These are phyloP conservation scores for Chalcosyrphus nemorum DNA, from an alignment of 2,888 invertebrate species.

Conservation along the genomic window DNA sequence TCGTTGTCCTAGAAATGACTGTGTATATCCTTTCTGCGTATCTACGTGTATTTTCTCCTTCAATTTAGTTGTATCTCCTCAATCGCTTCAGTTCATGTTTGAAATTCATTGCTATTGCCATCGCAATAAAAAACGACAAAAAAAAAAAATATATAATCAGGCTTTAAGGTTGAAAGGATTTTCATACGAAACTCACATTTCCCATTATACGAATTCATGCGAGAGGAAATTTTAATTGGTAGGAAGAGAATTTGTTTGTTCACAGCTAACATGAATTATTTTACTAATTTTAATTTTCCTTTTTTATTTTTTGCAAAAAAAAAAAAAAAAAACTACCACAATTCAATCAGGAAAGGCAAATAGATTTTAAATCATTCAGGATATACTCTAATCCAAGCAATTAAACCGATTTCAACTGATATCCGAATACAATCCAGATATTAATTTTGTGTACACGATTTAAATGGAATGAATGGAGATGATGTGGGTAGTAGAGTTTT, in stretches of 20 bases:
- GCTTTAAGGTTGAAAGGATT: slow-evolving; percentile 22
- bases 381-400: slow-evolving; percentile 63
- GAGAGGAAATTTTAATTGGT: slow-evolving; percentile 28
- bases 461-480: neutral
- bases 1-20: slow-evolving; percentile 26
- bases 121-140: neutral
- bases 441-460: slow-evolving; percentile 9
- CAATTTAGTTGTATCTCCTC: slow-evolving; percentile 20
- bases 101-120: slow-evolving; percentile 12
- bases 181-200: neutral
- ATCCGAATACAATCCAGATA: slow-evolving; percentile 20
- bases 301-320: slow-evolving; percentile 8
- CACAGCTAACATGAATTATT: slow-evolving; percentile 32
- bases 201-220: neutral
- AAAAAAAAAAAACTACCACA: slow-evolving; percentile 17
- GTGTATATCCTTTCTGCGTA: neutral
- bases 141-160: slow-evolving; percentile 8
- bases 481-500: neutral
- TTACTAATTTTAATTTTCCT: slow-evolving; percentile 13
- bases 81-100: slow-evolving; percentile 31
- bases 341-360: slow-evolving; percentile 67
- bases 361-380: slow-evolving; percentile 63
- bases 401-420: slow-evolving; percentile 39
- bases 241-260: slow-evolving; percentile 14
- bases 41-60: neutral